phyloP scores from a whole-genome alignment of 2,113 vertebrate species.

The Megalops atlanticus region DNA sequence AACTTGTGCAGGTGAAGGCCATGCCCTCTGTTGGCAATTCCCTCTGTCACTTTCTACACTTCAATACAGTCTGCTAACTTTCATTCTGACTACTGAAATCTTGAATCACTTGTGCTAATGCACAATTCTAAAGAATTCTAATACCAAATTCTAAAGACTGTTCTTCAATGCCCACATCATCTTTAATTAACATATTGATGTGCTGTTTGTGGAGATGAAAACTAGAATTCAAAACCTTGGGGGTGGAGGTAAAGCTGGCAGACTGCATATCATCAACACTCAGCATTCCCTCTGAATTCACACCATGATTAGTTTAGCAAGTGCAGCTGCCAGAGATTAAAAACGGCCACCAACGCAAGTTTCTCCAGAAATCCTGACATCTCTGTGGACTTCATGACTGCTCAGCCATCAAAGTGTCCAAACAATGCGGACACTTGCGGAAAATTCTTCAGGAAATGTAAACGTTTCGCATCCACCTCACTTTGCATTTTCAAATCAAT shows the following conservation, averaged over 20 bases:
- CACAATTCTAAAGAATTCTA: neutral
- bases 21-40: neutral
- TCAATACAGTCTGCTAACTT: neutral
- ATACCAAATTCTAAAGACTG: neutral
- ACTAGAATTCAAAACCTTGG: neutral
- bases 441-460: neutral
- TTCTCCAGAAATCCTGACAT: neutral
- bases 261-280: neutral
- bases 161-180: neutral
- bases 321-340: slow-evolving; percentile 10
- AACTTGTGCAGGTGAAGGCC: too few species aligned
- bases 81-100: too few species aligned
- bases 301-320: neutral
- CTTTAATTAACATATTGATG: neutral
- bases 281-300: neutral
- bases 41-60: neutral
- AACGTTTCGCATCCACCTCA: neutral
- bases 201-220: neutral
- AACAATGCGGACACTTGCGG: neutral
- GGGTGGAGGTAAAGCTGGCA: too few species aligned
- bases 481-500: neutral
- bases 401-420: neutral
- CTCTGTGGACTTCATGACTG: neutral
- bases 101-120: too few species aligned
- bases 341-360: neutral